Evolutionary conservation across 2,888 invertebrate species (phyloP).

Genomic region (Didymodactylos carnosus): DNA sequence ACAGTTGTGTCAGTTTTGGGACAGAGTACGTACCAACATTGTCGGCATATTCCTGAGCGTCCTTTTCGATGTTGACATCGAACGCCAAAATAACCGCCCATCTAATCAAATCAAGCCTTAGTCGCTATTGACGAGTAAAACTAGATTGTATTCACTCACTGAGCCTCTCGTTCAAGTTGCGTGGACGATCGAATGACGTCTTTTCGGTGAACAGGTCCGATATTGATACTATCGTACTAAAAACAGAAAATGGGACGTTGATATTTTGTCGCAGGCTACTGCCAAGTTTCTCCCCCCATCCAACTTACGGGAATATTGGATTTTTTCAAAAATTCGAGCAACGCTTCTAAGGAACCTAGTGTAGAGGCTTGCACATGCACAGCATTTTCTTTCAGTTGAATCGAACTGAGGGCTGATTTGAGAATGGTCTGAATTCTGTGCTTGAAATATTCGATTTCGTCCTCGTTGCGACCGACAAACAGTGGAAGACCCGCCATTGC

Average conservation of each 20-base stretch:
- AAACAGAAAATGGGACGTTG: no score
- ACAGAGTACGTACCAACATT: no score
- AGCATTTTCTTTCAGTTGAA: conserved; percentile 53
- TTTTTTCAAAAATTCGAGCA: conserved; percentile 68
- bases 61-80: conserved; percentile 90
- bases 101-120: no score
- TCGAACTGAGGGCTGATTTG: conserved; percentile 67
- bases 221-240: conserved; percentile 86
- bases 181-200: conserved; percentile 99
- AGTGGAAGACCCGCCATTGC: conserved; percentile 84
- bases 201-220: conserved; percentile 94
- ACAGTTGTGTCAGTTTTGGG: no score
- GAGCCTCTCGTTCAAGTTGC: conserved; percentile 92
- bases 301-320: conserved; percentile 86
- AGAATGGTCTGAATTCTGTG: conserved; percentile 72
- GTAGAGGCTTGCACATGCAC: conserved; percentile 99
- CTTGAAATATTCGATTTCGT: conserved; percentile 64
- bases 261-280: no score
- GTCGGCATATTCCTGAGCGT: conserved; percentile 92
- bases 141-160: no score
- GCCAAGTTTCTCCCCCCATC: conserved; percentile 5
- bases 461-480: conserved; percentile 68
- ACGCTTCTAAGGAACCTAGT: conserved; percentile 83
- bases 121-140: no score
- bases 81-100: conserved; percentile 91